A percentile compares a stretch with the other conserved stretches of the same genome.
These are phyloP conservation scores for Creontiades dilutus DNA, from an alignment of 2,888 invertebrate species.

Conservation along the genomic window DNA sequence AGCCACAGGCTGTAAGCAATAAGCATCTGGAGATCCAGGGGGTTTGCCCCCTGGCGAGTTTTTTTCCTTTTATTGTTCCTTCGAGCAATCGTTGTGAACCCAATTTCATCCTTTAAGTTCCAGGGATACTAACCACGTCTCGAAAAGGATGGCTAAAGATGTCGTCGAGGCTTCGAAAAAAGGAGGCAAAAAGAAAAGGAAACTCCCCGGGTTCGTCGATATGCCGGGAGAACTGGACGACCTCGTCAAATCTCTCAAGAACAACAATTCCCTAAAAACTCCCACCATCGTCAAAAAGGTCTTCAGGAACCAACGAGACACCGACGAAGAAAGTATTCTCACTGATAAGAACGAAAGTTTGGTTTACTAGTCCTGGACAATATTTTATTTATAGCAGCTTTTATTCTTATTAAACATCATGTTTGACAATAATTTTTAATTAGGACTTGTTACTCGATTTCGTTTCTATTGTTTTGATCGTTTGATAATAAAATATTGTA, in stretches of 20 bases:
- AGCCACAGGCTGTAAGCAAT: too few relatives aligned
- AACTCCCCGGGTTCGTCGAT: neutral
- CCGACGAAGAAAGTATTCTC: neutral
- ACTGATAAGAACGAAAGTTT: neutral
- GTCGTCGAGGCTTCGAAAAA: neutral
- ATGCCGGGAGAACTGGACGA: neutral
- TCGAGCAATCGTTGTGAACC: neutral
- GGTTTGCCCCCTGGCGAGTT: too few relatives aligned
- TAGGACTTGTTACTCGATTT: too few relatives aligned
- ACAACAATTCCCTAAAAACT: neutral
- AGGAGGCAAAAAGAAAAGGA: neutral
- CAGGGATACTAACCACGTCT: neutral
- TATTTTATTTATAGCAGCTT: neutral
- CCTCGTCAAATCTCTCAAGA: conserved; percentile 8
- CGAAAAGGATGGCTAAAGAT: neutral
- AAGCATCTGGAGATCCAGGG: too few relatives aligned
- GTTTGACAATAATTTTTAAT: too few relatives aligned
- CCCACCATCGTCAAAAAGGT: conserved; percentile 10
- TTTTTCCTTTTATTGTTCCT: too few relatives aligned
- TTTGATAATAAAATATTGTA: too few relatives aligned
- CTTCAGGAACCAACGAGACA: neutral
- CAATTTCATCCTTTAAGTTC: neutral
- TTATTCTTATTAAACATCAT: too few relatives aligned
- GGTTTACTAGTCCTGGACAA: neutral
- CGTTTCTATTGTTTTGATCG: too few relatives aligned